Conservation (phyloP, 2,113 vertebrate species). For the Dipodomys stephensi region DNA sequence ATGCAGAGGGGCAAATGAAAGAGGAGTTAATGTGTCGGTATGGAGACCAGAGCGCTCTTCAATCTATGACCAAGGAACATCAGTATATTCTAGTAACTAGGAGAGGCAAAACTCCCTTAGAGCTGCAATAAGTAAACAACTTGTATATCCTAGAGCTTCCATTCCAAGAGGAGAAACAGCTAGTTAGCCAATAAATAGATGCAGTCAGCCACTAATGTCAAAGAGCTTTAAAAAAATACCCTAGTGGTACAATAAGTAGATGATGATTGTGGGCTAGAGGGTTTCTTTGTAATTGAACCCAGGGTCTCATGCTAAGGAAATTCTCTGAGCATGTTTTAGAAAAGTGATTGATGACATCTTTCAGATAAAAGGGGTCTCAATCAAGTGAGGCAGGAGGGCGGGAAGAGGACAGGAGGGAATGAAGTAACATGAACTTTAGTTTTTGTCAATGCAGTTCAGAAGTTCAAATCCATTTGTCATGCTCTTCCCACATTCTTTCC, state of each 20-base stretch:
- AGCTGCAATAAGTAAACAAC: neutral
- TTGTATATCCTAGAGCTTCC: neutral
- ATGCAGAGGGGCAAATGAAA: neutral
- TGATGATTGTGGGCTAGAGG: neutral
- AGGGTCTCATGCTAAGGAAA: neutral
- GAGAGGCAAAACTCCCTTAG: neutral
- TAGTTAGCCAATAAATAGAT: neutral
- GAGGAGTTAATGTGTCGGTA: neutral
- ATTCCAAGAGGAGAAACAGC: neutral
- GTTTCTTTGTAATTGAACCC: neutral
- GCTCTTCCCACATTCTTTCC: neutral
- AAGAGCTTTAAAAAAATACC: neutral
- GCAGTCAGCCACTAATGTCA: neutral
- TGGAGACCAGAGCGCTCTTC: neutral
- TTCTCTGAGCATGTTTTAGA: neutral
- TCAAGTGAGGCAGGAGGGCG: neutral
- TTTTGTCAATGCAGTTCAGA: neutral
- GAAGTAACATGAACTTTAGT: neutral
- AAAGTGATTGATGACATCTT: neutral
- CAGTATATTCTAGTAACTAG: neutral
- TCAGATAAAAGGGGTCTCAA: neutral
- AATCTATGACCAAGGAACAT: neutral
- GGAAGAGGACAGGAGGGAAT: neutral
- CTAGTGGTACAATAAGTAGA: neutral
- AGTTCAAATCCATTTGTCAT: accelerated